A percentile compares a stretch with the other conserved stretches of the same genome.
Evolutionary conservation across 2,113 vertebrate genomes (phyloP).

Genomic region (Rhinichthys klamathensis): DNA sequence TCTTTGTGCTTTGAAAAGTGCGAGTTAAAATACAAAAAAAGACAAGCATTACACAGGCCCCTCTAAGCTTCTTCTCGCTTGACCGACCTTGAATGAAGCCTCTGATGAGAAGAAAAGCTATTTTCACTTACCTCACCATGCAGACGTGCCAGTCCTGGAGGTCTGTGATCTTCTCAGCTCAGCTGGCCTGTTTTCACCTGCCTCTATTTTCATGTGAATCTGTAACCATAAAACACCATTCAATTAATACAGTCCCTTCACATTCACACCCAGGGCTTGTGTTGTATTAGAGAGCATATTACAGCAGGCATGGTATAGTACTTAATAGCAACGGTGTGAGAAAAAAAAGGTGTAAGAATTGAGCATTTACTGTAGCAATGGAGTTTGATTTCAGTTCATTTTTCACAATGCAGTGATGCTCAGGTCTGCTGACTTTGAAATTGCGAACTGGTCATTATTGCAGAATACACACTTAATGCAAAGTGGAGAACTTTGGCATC

Average conservation of each 20-base stretch:
- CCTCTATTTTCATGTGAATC: conserved; percentile 41
- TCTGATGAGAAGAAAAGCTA: conserved; percentile 77
- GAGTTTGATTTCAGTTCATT: not conserved
- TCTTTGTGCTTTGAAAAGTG: conserved; percentile 50
- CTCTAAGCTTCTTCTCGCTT: conserved; percentile 73
- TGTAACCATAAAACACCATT: conserved; percentile 45
- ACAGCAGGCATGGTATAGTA: not conserved
- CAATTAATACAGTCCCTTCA: conserved; percentile 46
- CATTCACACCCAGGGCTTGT: conserved; percentile 34
- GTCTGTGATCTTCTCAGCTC: conserved; percentile 43
- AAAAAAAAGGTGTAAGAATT: not conserved
- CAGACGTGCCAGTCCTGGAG: conserved; percentile 65
- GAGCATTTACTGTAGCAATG: not conserved
- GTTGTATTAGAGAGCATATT: not conserved
- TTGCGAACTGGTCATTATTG: not conserved
- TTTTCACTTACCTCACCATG: conserved; percentile 75
- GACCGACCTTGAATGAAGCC: conserved; percentile 78
- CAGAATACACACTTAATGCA: not conserved
- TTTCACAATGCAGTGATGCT: not conserved
- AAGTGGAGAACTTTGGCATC: not conserved
- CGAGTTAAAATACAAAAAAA: conserved; percentile 54
- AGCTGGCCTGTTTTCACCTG: conserved; percentile 46
- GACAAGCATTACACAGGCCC: conserved; percentile 51
- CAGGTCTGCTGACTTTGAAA: not conserved
- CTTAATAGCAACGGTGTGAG: not conserved